Evolutionary conservation across 2,888 invertebrate species (phyloP), one percentile per base, ranked within the genome.

Genomic region (Drosophila histrio): DNA sequence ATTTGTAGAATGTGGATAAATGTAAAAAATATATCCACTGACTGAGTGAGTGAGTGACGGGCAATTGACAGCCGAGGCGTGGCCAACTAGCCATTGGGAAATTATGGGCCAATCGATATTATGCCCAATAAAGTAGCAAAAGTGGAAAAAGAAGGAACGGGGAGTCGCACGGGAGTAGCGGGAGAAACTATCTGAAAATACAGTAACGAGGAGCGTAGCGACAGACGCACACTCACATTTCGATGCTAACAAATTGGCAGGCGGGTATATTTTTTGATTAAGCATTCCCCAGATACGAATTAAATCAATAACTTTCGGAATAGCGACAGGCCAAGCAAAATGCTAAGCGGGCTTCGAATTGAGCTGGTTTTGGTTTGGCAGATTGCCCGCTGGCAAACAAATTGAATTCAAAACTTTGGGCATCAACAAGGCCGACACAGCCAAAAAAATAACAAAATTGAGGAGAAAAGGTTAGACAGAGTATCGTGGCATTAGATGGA

Each of bases 201-300:
- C 32, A 24, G 65, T 58, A 72, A 63, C 63, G 63, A 77, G 46
- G 26, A 34, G 32, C 36, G 39, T 17, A 36, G 32, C 41, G 28
- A 21, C 13, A 57, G 30, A 72, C 58, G 30, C 64, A 63, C 60
- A 62, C 47, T 41, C 44, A 47, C 41, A 59, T 34, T 60, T 60
- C 43, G 58, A 39, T 54, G 52, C 68, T 72, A 67, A 69, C 75
- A 79, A 81, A 81, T 82, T 81, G 80, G 78, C 72, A 63, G 60
- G 58, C 58, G 74, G 59, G 26, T 28, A 26, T 68, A 77, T 77
- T 70, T 86, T 84, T 84, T 84, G 83, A 84, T 83, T 84, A 84
- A 86, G 83, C 87, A 74, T 86, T 84, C 84, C 83, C 83, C 75
- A 79, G 83, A 86, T 77, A 84, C 84, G 75, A 86, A 86, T 84